Conservation (phyloP, 2,888 invertebrate species). For the Ennomos quercinarius region DNA sequence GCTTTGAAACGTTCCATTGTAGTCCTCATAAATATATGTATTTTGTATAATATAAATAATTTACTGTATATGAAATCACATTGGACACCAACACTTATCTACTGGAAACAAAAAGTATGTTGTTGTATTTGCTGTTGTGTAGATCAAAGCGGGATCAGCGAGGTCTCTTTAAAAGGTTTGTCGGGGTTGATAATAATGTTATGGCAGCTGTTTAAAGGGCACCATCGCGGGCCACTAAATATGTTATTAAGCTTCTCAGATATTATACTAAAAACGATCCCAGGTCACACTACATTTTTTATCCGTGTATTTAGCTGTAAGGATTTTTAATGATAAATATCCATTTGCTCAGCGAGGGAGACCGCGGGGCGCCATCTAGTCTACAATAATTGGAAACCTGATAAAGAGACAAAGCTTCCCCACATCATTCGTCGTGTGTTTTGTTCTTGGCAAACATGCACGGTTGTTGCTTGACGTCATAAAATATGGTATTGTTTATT, state of each 20-base stretch:
- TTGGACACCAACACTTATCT: constrained; percentile 70
- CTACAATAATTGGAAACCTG: too few species aligned
- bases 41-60: constrained; percentile 60
- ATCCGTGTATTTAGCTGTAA: too few species aligned
- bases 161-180: constrained; percentile 43
- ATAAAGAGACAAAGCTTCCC: constrained; percentile 10
- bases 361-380: too few species aligned
- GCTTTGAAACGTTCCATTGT: constrained; percentile 74
- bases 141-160: constrained; percentile 34
- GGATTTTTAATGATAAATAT: too few species aligned
- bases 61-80: constrained; percentile 79
- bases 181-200: constrained; percentile 36
- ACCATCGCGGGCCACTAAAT: constrained; percentile 17
- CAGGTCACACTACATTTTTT: too few species aligned
- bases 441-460: constrained; percentile 23
- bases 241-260: not conserved
- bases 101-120: constrained; percentile 43
- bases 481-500: constrained; percentile 52
- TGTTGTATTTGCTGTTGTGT: constrained; percentile 33
- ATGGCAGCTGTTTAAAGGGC: constrained; percentile 46
- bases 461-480: constrained; percentile 37
- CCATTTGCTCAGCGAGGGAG: too few species aligned
- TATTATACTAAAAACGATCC: too few species aligned
- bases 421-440: constrained; percentile 3
- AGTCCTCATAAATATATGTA: constrained; percentile 53